A percentile compares a stretch with the other conserved stretches of the same genome.
Conservation (phyloP, 2,797 vertebrate genomes). For the Tachyglossus aculeatus region DNA sequence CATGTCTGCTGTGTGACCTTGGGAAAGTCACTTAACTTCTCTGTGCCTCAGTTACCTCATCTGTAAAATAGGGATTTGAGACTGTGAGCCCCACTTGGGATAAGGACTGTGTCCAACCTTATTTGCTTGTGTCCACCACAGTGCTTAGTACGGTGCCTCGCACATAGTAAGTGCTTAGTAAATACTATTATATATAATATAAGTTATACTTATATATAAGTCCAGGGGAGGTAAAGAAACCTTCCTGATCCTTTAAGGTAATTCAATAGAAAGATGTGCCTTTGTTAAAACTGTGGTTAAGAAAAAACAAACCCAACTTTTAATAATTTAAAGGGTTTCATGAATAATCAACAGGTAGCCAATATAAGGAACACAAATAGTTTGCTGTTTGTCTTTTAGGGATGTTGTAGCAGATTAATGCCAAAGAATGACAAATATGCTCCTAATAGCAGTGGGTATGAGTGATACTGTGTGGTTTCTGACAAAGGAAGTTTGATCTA, state of each 20-base stretch:
- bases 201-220: too few relatives aligned
- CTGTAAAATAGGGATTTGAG: too few relatives aligned
- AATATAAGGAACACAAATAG: accelerated
- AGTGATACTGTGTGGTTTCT: constrained; percentile 27
- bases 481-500: constrained; percentile 25
- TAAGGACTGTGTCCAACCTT: too few relatives aligned
- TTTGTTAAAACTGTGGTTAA: too few relatives aligned
- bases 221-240: background rate
- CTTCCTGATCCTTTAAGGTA: background rate
- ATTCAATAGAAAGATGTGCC: background rate
- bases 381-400: background rate
- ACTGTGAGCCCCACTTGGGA: too few relatives aligned
- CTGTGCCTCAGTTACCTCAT: too few relatives aligned
- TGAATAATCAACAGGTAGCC: background rate
- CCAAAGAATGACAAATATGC: background rate
- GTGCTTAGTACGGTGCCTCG: too few relatives aligned
- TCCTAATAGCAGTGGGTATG: background rate
- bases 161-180: too few relatives aligned
- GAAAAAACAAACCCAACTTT: background rate
- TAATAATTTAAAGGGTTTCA: background rate
- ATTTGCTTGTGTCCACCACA: too few relatives aligned
- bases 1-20: too few relatives aligned
- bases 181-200: too few relatives aligned
- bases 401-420: background rate
- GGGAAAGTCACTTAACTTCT: too few relatives aligned